These are phyloP conservation scores for Drepana arcuata DNA, from an alignment of 1,140 invertebrate species.

Conservation along the genomic window DNA sequence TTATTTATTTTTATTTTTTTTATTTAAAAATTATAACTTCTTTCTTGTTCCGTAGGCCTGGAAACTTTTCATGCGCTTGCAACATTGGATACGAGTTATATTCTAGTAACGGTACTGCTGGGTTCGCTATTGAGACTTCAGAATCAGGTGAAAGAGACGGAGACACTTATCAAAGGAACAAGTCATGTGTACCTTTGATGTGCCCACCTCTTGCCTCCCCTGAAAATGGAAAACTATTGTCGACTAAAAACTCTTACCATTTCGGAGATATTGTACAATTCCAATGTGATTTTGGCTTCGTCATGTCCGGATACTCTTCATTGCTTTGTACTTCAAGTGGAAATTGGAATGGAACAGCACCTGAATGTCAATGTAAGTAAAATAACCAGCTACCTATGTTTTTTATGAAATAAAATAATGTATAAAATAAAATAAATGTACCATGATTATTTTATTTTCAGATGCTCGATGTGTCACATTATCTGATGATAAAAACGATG, in stretches of 20 bases:
- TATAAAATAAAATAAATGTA: too few relatives aligned
- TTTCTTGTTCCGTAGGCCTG: slow-evolving; percentile 74
- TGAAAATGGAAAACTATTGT: slow-evolving; percentile 91
- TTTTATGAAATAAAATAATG: too few relatives aligned
- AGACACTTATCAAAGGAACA: slow-evolving; percentile 92
- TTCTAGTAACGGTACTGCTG: slow-evolving; percentile 90
- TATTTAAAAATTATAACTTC: slow-evolving; percentile 1
- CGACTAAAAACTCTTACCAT: slow-evolving; percentile 86
- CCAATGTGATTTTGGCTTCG: slow-evolving; percentile 96
- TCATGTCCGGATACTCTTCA: slow-evolving; percentile 87
- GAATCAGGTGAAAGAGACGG: slow-evolving; percentile 91
- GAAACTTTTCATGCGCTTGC: slow-evolving; percentile 90
- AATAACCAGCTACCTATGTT: too few relatives aligned
- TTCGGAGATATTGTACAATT: slow-evolving; percentile 93
- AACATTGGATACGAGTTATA: slow-evolving; percentile 95
- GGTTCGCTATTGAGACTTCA: slow-evolving; percentile 84
- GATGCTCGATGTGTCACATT: slow-evolving; percentile 92
- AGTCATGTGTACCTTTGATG: slow-evolving; percentile 95
- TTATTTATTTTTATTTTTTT: too few relatives aligned
- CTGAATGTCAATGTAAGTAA: slow-evolving; percentile 91
- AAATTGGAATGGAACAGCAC: slow-evolving; percentile 93
- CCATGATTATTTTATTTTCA: slow-evolving; percentile 48
- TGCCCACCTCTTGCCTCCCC: slow-evolving; percentile 86
- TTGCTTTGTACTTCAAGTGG: slow-evolving; percentile 92
- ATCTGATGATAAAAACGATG: slow-evolving; percentile 91